Percentiles rank a stretch among this genome's conserved stretches.
These are phyloP conservation scores for Sander lucioperca DNA, from an alignment of 2,113 vertebrate species.

Conservation along the genomic window DNA sequence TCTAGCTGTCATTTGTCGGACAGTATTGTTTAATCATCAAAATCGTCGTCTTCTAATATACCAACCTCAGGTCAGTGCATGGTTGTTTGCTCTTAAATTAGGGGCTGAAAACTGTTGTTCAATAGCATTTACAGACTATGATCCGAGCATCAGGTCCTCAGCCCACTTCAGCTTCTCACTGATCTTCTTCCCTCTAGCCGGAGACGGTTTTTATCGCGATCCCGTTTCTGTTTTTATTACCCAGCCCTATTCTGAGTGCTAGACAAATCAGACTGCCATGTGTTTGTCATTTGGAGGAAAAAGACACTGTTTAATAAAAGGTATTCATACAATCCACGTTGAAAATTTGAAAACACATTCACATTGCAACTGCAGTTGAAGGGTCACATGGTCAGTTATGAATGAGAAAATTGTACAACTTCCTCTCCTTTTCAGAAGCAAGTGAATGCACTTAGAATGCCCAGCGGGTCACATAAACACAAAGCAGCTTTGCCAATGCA, in stretches of 20 bases:
- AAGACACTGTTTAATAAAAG: neutral
- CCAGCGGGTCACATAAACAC: neutral
- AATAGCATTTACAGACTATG: neutral
- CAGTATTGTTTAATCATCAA: neutral
- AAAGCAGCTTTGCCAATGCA: neutral
- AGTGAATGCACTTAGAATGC: constrained; percentile 5
- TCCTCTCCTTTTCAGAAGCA: constrained; percentile 17
- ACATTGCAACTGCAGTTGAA: neutral
- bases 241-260: neutral
- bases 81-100: neutral
- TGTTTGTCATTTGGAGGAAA: neutral
- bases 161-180: too few relatives aligned
- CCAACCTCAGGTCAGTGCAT: neutral
- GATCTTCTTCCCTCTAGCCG: too few relatives aligned
- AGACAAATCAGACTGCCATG: neutral
- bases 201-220: too few relatives aligned
- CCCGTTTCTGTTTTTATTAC: too few relatives aligned
- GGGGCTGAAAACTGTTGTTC: neutral
- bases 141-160: neutral
- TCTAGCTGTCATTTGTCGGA: neutral
- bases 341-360: neutral
- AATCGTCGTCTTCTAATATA: neutral
- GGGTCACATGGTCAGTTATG: constrained; percentile 26
- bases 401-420: constrained; percentile 14
- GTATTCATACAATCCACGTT: neutral